These are phyloP conservation scores for Platysternon megacephalum DNA, from an alignment of 2,113 vertebrate genomes.

Conservation along the genomic window DNA sequence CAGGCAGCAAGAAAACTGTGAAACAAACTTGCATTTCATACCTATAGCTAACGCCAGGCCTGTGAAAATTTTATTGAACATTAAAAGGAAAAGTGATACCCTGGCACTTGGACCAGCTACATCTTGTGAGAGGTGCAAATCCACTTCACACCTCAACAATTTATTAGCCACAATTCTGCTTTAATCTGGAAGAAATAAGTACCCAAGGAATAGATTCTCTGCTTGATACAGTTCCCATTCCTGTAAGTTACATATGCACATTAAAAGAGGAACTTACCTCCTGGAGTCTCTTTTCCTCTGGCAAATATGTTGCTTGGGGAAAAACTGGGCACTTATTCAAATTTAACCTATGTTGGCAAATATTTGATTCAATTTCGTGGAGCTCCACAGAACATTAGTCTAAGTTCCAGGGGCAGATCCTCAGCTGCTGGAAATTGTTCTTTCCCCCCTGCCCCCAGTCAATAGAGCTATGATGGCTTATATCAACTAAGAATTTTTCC, in stretches of 20 bases:
- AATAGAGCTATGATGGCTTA: neutral
- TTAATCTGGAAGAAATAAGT: conserved; percentile 34
- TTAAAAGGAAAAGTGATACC: conserved; percentile 1
- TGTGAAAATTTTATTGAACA: conserved; percentile 26
- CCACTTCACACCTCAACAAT: neutral
- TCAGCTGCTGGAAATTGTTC: neutral
- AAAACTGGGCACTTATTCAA: neutral
- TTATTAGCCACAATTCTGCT: conserved; percentile 18
- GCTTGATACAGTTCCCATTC: neutral
- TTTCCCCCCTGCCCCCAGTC: neutral
- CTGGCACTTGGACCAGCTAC: conserved; percentile 18
- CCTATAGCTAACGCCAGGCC: conserved; percentile 53
- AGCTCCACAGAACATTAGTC: neutral
- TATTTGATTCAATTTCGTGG: neutral
- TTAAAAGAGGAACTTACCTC: conserved; percentile 39
- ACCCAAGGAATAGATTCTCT: neutral
- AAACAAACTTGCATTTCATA: conserved; percentile 52
- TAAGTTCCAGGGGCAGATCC: neutral
- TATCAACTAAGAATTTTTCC: neutral
- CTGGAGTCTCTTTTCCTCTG: conserved; percentile 15
- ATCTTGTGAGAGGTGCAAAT: conserved; percentile 58
- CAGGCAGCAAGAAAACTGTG: conserved; percentile 14
- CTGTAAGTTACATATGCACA: neutral
- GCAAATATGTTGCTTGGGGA: conserved; percentile 47
- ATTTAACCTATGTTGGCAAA: conserved; percentile 45